Evolutionary conservation across 1,140 invertebrate genomes (phyloP), one percentile per base, ranked within the genome.

Genomic region (Carcinoscorpius rotundicauda): DNA sequence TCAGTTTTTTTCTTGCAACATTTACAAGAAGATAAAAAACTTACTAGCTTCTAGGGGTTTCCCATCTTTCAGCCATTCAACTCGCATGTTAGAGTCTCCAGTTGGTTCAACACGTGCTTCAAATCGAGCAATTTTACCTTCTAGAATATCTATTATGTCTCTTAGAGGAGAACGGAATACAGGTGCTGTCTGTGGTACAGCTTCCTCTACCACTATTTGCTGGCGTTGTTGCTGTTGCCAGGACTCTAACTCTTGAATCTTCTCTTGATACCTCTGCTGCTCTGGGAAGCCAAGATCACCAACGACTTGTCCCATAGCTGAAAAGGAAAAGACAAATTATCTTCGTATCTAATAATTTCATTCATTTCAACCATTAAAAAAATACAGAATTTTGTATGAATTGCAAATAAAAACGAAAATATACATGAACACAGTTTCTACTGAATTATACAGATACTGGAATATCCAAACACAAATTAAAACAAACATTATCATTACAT

Each of bases 51-150:
- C 89, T 65, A 95, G 84, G 50, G 88, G 86, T 70, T 84, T 84
- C 64, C 91, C 93, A 79, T 98, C 91, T 75, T 96, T 96, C 58
- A 93, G 84, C 95, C 95, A 98, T 80, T 97, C 93, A 6, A 98
- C 91, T 74, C 82, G 85, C 73, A 98, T 84, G 56, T 87, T 88
- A 3, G 92, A 85, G 76, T 98, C 95, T 51, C 92, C 91, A 62
- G 95, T 81, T 68, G 95, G 95, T 76, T 96, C 89, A 53, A 98
- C 82, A 62, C 91, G 84, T 70, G 93, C 93, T 71, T 98, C 95
- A 75, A 97, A 97, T 77, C 97, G 93, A 64, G 92, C 91, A 74
- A 93, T 93, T 71, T 92, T 91, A 68, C 91, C 90, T 82, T 98
- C 94, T 71, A 87, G 86, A 74, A 93, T 84, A 72, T 87, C 62